A percentile compares a stretch with the other conserved stretches of the same genome.
Conservation (phyloP, 2,113 vertebrate genomes). For the Campylomormyrus numenius region DNA sequence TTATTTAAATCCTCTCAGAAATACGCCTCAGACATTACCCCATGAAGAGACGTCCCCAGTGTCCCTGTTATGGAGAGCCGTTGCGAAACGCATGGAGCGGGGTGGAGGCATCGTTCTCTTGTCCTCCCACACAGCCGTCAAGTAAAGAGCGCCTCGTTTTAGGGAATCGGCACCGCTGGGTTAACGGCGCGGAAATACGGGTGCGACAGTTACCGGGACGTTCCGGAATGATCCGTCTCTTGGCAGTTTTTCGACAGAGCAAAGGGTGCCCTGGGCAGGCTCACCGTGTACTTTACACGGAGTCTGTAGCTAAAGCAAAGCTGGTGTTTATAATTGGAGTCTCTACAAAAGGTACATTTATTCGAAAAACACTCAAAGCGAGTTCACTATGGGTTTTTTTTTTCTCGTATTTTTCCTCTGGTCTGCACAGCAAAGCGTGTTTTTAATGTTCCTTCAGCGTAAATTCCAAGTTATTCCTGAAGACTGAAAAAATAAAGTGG, state of each 20-base stretch:
- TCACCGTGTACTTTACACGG: background rate
- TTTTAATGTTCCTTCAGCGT: background rate
- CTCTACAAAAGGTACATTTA: background rate
- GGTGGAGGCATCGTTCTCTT: slow-evolving; percentile 26
- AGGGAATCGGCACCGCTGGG: slow-evolving; percentile 1
- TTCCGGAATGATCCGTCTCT: slow-evolving; percentile 9
- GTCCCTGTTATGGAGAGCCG: slow-evolving; percentile 27
- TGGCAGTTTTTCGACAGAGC: background rate
- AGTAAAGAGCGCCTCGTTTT: slow-evolving; percentile 35
- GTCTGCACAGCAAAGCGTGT: background rate
- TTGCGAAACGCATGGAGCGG: slow-evolving; percentile 6
- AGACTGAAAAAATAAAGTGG: background rate
- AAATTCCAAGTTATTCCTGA: background rate
- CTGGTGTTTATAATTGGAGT: background rate
- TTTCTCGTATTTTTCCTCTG: background rate
- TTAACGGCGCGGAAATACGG: slow-evolving; percentile 5
- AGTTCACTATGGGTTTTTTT: background rate
- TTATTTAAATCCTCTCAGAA: slow-evolving; percentile 7
- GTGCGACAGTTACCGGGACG: background rate
- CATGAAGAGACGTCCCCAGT: slow-evolving; percentile 30
- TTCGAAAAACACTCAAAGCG: background rate
- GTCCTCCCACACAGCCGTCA: slow-evolving; percentile 33
- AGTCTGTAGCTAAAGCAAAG: background rate
- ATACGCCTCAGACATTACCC: slow-evolving; percentile 16
- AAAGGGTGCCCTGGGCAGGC: background rate